Base-by-base conservation (phyloP, 2,113 vertebrate genomes). In the Xiphophorus hellerii region DNA sequence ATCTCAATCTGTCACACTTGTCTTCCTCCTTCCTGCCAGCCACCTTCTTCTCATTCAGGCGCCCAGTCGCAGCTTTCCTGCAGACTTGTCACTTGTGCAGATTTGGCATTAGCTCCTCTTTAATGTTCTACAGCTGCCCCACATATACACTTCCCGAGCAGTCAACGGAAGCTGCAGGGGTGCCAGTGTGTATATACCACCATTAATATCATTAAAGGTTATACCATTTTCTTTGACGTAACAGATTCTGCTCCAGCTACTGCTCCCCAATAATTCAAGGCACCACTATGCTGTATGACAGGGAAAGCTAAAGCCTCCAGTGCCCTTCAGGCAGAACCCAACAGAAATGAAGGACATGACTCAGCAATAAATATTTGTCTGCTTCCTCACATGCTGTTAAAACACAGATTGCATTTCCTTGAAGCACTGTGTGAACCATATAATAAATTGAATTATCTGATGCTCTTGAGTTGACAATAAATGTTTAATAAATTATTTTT, bases 1-100 rank as follows among this genome's bases (percentile, higher is more conserved):
- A 64, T 66, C 68, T 75, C 48, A 73, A 51, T 51, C 74, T 77
- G 80, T 86, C 74, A 81, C 73, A 54, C 62, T 54, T n/a, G 60
- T 42, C 60, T 42, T 62, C 28, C 7, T 6, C 58, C 31, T 42
- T 73, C 25, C 64, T 74, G 69, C 62, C 72, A 62, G 61, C 66
- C 62, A 62, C 31, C 65, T 67, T 27, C 63, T 22, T 74, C 42
- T 77, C 51, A 17, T 61, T 48, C 61, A 22, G 48, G 14, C 22
- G 13, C n/a, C 14, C 4, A 2, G 22, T 1, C 17, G 61, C 44
- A 15, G 20, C 20, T 68, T 51, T 58, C 29, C 10, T 4, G 62
- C n/a, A 66, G n/a, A 37, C n/a, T 67, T 39, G 10, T 72, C 44
- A 11, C 58, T 42, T 67, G 28, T 39, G 17, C 14, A 69, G 29